These are phyloP conservation scores for Heteromurus nitidus DNA, from an alignment of 2,888 invertebrate genomes.

Conservation along the genomic window DNA sequence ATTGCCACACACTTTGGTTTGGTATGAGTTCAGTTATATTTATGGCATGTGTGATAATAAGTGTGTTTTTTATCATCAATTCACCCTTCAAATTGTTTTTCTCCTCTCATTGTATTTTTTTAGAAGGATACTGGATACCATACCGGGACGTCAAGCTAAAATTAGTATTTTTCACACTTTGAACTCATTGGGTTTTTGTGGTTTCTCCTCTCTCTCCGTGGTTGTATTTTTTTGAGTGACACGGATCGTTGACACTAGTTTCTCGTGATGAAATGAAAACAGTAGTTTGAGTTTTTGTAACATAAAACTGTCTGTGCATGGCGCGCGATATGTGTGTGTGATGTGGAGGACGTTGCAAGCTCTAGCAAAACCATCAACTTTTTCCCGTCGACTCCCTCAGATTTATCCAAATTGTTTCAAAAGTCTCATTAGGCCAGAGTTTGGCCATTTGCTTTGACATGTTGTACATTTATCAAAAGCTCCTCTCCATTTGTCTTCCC, in stretches of 20 bases:
- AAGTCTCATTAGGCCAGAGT: constrained; percentile 73
- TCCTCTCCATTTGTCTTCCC: constrained; percentile 73
- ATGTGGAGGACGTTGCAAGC: no score
- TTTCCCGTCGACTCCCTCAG: constrained; percentile 56
- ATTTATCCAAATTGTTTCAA: constrained; percentile 72
- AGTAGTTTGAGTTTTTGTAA: no score
- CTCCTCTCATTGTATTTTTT: no score
- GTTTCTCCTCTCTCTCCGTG: neutral
- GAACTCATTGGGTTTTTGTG: neutral
- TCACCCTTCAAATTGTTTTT: constrained; percentile 28
- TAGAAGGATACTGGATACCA: no score
- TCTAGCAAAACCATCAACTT: constrained; percentile 8
- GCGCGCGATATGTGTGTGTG: no score
- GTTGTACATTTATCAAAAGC: constrained; percentile 73
- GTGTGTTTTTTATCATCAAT: constrained; percentile 17
- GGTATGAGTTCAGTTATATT: neutral
- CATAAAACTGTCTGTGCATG: no score
- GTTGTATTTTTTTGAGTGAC: constrained; percentile 64
- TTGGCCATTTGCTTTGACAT: constrained; percentile 73
- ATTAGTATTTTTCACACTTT: constrained; percentile 70
- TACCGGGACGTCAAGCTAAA: constrained; percentile 66
- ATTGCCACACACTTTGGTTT: neutral
- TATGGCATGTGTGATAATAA: neutral
- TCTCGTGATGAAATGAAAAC: constrained; percentile 45
- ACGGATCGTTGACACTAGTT: constrained; percentile 67